phyloP scores from a whole-genome alignment of 1,140 invertebrate species.

The Hyles vespertilio region DNA sequence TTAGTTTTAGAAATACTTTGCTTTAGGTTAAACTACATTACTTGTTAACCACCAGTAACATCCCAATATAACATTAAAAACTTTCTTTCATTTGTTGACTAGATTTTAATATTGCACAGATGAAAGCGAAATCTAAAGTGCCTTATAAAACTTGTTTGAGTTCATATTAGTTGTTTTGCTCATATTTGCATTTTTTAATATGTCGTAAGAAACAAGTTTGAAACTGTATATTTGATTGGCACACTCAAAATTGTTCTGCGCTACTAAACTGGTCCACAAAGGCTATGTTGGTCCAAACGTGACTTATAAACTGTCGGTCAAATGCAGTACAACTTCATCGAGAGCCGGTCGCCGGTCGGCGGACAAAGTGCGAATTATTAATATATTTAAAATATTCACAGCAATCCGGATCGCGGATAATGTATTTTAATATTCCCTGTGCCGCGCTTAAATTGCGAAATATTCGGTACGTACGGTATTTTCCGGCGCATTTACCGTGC shows the following conservation, averaged over 20 bases:
- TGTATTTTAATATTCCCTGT: constrained; percentile 19
- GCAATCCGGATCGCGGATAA: constrained; percentile 13
- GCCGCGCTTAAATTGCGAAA: constrained; percentile 12
- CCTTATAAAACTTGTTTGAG: too few species aligned
- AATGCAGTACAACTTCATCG: too few species aligned
- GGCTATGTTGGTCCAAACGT: too few species aligned
- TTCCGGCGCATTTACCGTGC: constrained; percentile 22
- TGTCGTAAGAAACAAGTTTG: too few species aligned
- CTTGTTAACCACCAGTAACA: neutral
- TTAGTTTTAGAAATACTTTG: neutral
- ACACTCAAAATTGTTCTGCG: too few species aligned
- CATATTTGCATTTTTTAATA: too few species aligned
- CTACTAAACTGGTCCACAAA: too few species aligned
- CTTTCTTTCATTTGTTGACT: neutral
- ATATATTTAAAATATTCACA: constrained; percentile 14
- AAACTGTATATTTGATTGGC: too few species aligned
- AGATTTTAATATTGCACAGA: neutral
- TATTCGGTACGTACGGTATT: constrained; percentile 21
- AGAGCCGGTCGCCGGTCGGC: too few species aligned
- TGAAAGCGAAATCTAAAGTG: neutral
- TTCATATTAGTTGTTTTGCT: too few species aligned
- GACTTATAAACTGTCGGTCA: too few species aligned
- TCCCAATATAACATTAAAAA: neutral
- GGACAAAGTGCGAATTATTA: constrained; percentile 1
- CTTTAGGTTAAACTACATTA: neutral